Evolutionary conservation across 2,888 invertebrate species (phyloP), one percentile per base, ranked within the genome.

Genomic region (Poecilus cupreus): DNA sequence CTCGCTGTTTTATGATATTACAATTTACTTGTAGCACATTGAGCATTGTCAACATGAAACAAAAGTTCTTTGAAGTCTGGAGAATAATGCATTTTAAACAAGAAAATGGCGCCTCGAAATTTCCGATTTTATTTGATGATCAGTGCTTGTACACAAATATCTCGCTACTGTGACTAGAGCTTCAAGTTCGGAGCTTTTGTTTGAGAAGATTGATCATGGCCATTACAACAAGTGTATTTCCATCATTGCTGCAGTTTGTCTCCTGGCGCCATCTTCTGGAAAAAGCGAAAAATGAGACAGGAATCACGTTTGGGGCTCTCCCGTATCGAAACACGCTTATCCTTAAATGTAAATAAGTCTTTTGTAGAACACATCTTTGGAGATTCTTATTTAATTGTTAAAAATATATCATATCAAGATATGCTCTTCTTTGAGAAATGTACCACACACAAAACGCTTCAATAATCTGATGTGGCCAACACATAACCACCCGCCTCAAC

Each of bases 191-290:
- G n/a, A 43, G 43, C 43, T 32, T 43, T 43, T 43, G 43, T 43
- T 13, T 43, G 4, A 26, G 20, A 60, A 60, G 60, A 60, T 60
- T 60, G 60, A 60, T 60, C 60, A 60, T 11, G 24, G 22, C 60
- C 24, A 60, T 60, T 60, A 60, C 60, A 26, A 18, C 54, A 54
- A 54, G 54, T 54, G 60, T 60, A 60, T 60, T 26, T 60, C 60
- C 60, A 60, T 60, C 60, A 60, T 26, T 22, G 24, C 26, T 3
- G 24, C 22, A 24, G 60, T 60, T 24, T 60, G 26, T 60, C 60
- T 60, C n/a, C 8, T n/a, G 13, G 18, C 0, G 13, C 1, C 22
- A 18, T 49, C 18, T 16, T n/a, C 5, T 16, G 11, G 18, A 54
- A 18, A 54, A 18, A 54, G 18, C 18, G 22, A 54, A 11, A 54